Evolutionary conservation across 2,888 invertebrate genomes (phyloP).

Genomic region (Erebia palarica): DNA sequence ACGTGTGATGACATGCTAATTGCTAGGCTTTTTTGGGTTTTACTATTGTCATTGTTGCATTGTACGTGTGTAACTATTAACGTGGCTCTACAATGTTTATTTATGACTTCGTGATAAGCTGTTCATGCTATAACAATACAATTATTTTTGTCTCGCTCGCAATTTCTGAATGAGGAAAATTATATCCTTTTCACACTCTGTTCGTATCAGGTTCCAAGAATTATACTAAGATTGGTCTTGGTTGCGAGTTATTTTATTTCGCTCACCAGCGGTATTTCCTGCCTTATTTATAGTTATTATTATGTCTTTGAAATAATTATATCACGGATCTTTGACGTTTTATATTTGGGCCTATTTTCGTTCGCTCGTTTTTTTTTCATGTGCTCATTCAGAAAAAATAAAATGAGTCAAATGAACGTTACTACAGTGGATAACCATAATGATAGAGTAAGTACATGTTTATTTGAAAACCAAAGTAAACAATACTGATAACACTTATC

Average conservation of each 20-base stretch:
- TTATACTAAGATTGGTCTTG: background rate
- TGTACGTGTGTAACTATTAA: slow-evolving; percentile 33
- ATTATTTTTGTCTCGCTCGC: slow-evolving; percentile 21
- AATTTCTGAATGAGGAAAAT: slow-evolving; percentile 25
- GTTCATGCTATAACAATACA: slow-evolving; percentile 15
- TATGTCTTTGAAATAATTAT: background rate
- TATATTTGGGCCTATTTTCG: background rate
- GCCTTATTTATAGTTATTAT: slow-evolving; percentile 1
- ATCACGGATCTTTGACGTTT: background rate
- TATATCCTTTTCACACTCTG: slow-evolving; percentile 2
- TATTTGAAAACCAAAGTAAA: background rate
- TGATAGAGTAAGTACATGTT: no score
- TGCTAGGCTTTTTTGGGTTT: slow-evolving; percentile 26
- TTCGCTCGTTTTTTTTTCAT: background rate
- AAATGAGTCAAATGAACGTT: background rate
- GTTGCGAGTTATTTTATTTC: slow-evolving; percentile 5
- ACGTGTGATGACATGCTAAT: slow-evolving; percentile 8
- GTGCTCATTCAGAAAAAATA: background rate
- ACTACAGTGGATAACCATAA: no score
- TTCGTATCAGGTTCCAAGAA: background rate
- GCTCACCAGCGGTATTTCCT: slow-evolving; percentile 1
- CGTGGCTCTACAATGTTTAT: slow-evolving; percentile 28
- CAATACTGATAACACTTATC: slow-evolving; percentile 5
- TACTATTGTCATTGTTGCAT: slow-evolving; percentile 36
- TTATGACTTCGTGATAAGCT: slow-evolving; percentile 29